Conservation (phyloP, 2,113 vertebrate species). For the Engystomops pustulosus region DNA sequence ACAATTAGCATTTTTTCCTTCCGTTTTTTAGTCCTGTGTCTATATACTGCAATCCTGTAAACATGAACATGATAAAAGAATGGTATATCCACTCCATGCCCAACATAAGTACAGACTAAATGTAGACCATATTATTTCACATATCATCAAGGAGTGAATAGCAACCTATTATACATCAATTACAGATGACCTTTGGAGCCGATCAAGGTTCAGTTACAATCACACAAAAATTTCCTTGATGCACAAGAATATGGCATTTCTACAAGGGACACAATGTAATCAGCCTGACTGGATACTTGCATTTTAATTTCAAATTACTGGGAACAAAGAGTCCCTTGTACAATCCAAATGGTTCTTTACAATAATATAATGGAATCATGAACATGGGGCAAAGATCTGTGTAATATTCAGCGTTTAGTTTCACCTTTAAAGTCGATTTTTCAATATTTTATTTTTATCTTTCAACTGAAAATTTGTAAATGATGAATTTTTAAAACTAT, state of each 20-base stretch:
- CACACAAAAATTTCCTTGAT: conserved; percentile 71
- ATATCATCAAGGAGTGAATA: conserved; percentile 75
- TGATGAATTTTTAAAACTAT: background rate
- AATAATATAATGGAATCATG: background rate
- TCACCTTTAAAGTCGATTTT: background rate
- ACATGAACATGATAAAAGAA: background rate
- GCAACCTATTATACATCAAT: conserved; percentile 75
- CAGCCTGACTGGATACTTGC: conserved; percentile 79
- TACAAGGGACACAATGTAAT: conserved; percentile 83
- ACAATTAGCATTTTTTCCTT: too few species aligned
- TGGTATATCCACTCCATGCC: too few species aligned
- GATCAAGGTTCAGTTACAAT: conserved; percentile 75
- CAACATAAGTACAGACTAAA: background rate
- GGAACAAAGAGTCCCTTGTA: conserved; percentile 59
- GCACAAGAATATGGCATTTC: conserved; percentile 76
- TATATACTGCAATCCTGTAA: too few species aligned
- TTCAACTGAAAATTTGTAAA: background rate
- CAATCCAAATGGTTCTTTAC: background rate
- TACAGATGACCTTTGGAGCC: conserved; percentile 75
- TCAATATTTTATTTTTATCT: background rate
- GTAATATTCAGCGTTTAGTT: background rate
- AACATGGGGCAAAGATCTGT: background rate
- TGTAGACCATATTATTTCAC: conserved; percentile 63
- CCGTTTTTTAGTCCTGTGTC: too few species aligned
- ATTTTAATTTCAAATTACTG: conserved; percentile 81